Evolutionary conservation across 2,113 vertebrate species (phyloP).

Genomic region (Percina caprodes): DNA sequence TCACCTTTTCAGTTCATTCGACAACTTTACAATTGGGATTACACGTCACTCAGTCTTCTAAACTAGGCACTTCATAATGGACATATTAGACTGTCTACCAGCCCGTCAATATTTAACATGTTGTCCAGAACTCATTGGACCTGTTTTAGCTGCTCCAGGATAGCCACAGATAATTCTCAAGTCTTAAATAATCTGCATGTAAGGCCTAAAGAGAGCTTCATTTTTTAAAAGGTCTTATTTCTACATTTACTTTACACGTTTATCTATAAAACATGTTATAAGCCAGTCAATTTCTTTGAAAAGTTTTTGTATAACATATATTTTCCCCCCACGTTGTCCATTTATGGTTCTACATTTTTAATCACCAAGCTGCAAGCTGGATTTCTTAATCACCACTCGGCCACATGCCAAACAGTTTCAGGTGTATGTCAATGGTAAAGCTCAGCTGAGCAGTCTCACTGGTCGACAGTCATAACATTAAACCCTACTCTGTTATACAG

Average conservation of each 20-base stretch:
- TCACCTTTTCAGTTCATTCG: conserved; percentile 19
- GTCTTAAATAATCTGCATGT: not conserved
- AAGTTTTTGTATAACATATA: conserved; percentile 9
- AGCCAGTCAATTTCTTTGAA: conserved; percentile 10
- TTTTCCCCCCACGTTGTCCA: not conserved
- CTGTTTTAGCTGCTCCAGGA: not conserved
- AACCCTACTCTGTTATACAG: conserved; percentile 16
- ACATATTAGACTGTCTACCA: conserved; percentile 28
- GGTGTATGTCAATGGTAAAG: conserved; percentile 16
- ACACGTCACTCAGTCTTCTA: conserved; percentile 13
- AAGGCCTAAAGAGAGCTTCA: not conserved
- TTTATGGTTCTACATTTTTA: conserved; percentile 15
- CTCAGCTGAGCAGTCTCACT: conserved; percentile 2
- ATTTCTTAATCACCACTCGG: conserved; percentile 19
- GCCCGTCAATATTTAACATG: not conserved
- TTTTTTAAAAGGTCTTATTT: not conserved
- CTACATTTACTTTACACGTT: not conserved
- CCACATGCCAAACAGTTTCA: not conserved
- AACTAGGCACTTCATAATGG: not conserved
- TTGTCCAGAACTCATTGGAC: not conserved
- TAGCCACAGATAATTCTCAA: not conserved
- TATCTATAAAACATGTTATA: conserved; percentile 12
- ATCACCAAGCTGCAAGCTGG: conserved; percentile 13
- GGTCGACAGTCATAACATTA: conserved; percentile 45
- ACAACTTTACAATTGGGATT: conserved; percentile 33